Evolutionary conservation across 2,888 invertebrate genomes (phyloP).

Genomic region (Polydrusus tereticollis): DNA sequence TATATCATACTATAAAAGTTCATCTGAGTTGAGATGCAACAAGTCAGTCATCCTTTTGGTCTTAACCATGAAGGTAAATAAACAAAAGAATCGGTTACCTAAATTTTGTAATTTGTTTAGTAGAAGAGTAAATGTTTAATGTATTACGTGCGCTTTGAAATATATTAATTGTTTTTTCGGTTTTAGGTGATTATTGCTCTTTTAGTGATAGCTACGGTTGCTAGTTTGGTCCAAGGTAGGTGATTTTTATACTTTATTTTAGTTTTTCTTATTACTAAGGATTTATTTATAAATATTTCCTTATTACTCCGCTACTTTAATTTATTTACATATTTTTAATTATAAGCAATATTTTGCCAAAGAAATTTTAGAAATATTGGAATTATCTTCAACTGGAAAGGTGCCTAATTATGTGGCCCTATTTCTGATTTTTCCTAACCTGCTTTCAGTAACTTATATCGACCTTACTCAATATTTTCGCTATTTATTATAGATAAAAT

Average conservation of each 20-base stretch:
- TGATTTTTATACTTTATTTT: conserved; percentile 5
- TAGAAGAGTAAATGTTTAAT: not conserved
- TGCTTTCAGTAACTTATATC: too few species aligned
- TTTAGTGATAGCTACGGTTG: conserved; percentile 55
- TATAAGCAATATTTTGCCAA: too few species aligned
- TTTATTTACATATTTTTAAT: too few species aligned
- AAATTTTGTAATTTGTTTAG: not conserved
- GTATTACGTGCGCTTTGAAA: not conserved
- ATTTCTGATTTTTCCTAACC: too few species aligned
- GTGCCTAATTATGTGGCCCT: too few species aligned
- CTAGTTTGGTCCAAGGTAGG: conserved; percentile 52
- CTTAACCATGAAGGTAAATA: conserved; percentile 49
- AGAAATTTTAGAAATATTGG: too few species aligned
- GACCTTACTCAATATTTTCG: too few species aligned
- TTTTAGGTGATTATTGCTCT: conserved; percentile 60
- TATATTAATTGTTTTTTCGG: conserved; percentile 42
- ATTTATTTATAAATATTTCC: too few species aligned
- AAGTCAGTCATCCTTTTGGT: conserved; percentile 48
- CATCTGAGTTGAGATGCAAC: conserved; percentile 23
- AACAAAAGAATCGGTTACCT: conserved; percentile 3
- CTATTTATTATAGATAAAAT: too few species aligned
- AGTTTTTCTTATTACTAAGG: too few species aligned
- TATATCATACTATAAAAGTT: conserved; percentile 37
- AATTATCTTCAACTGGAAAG: too few species aligned
- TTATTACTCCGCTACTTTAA: too few species aligned